Evolutionary conservation across 2,888 invertebrate genomes (phyloP), one percentile per base, ranked within the genome.

Genomic region (Orchestes rusci): DNA sequence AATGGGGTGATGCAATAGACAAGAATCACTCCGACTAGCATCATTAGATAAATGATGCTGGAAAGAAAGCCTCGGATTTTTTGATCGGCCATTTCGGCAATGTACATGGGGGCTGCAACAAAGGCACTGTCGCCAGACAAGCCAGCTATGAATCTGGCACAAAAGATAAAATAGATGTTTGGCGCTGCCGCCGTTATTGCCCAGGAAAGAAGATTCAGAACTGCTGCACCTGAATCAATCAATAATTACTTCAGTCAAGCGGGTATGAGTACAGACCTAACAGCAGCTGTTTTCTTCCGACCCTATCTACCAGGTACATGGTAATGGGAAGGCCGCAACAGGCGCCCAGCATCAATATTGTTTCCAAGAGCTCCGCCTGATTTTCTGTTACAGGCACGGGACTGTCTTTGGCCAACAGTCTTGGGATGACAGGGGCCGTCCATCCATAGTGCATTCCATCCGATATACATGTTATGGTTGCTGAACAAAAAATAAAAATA

Each of bases 391-490:
- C 60, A 35, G 51, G 34, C 3, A 67, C 56, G 3, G 65, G 65
- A 19, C 59, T 56, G 29, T 59, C 54, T 1, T 51, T 49, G 3
- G 53, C 42, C 32, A 62, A 48, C 1, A 69, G 55, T 15, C 65
- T 55, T 1, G 68, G 69, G 4, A 67, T 59, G 3, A 65, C 57
- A 3, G 69, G 68, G 2, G 68, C 64, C 10, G 67, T 65, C 69
- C 69, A 69, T 10, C 65, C 66, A 36, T 69, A 69, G 51, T 67
- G 65, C 64, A 69, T 68, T 28, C 69, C 69, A 60, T 69, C 69
- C 15, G 67, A 65, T 37, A 69, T 62, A 5, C 66, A 67, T 34
- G 64, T 63, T 12, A 67, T 43, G 4, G 66, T 67, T 50, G 62
- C 67, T 68, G 56, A 31, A 64, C 63, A n/a, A 65, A 23, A 23